Base-by-base conservation (phyloP, 2,888 invertebrate genomes). In the Strigamia crassipes region DNA sequence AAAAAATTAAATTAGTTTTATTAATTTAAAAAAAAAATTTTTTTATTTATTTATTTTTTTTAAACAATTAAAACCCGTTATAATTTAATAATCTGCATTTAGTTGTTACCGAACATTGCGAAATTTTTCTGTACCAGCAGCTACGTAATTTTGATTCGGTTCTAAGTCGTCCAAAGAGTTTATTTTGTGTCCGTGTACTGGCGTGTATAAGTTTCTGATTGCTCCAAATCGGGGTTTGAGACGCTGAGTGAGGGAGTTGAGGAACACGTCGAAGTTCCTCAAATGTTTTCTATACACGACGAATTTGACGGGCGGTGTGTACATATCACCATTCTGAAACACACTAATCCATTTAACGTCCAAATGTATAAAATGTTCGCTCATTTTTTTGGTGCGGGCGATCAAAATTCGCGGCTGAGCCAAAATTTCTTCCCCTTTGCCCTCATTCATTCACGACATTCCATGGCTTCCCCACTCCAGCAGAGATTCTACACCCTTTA, bases 181-280 rank as follows among this genome's bases (percentile, higher is more conserved):
- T 12, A 84, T 81, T 56, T 81, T 66, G 27, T 82, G 82, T 18
- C 84, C 84, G 80, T 83, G 83, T 0, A 82, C 78, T 13, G 84
- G 84, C 8, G 83, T 84, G 78, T 84, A 84, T 42, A 84, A 80
- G 78, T 83, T 83, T 34, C 84, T 73, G 21, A 84, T 73, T n/a
- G 84, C 84, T 13, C 84, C 84, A 82, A 84, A 84, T 56, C 83
- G 81, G 18, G 84, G 84, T 73, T 83, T 82, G 10, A 84, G n/a
- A n/a, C 83, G 83, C 21, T 84, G 83, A 13, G 84, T 84, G 12
- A 84, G 78, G 41, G 84, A 83, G 31, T 83, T 83, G 21, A 84
- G 82, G 56, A 84, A 82, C 78, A 83, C 82, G n/a, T 84, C 84
- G 23, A 83, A 84, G 56, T 83, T 84, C 23, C 84, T 82, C 31